Base-by-base conservation (phyloP, 2,888 invertebrate species). In the Schizaphis graminum region DNA sequence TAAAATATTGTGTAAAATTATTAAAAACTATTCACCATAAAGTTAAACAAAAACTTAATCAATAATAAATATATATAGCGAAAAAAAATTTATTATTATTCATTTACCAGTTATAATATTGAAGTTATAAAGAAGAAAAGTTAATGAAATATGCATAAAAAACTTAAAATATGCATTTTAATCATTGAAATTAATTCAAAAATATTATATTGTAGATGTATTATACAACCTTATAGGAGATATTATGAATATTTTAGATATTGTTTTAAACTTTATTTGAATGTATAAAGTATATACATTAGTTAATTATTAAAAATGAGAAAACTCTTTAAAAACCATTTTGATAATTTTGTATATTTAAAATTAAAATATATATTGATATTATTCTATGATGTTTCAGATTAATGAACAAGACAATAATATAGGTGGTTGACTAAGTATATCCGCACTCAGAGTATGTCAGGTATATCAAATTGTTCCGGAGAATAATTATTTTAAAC, bases 131-230 rank as follows among this genome's bases (percentile, higher is more conserved):
- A 77, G 67, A 21, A 77, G 35, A 77, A 77, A 77, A 77, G 77
- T 77, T 77, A 3, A 77, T 77, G 21, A 77, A 77, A 77, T 77
- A 77, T 77, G 77, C 35, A 77, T 77, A 77, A 77, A 77, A 77
- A 77, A 35, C 35, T 77, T 77, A 77, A 77, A 77, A 77, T 77
- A 41, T 35, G 21, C 35, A 77, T 77, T 77, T 41, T 7, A 41
- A 77, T 77, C 77, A 77, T 77, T 77, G 77, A 35, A 77, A 77
- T 77, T 77, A 35, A 77, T 77, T 35, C 35, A 77, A 77, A 77
- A 77, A 77, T 77, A 35, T 35, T 77, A 35, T 77, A 77, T 8
- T 35, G 21, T 35, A 35, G 21, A 35, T 77, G 35, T 77, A 35
- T 77, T 77, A 35, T 77, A 77, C 35, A 77, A 2, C 8, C 8